These are phyloP conservation scores for Actenoides lindsayi DNA, from an alignment of 2,113 vertebrate genomes.

Conservation along the genomic window DNA sequence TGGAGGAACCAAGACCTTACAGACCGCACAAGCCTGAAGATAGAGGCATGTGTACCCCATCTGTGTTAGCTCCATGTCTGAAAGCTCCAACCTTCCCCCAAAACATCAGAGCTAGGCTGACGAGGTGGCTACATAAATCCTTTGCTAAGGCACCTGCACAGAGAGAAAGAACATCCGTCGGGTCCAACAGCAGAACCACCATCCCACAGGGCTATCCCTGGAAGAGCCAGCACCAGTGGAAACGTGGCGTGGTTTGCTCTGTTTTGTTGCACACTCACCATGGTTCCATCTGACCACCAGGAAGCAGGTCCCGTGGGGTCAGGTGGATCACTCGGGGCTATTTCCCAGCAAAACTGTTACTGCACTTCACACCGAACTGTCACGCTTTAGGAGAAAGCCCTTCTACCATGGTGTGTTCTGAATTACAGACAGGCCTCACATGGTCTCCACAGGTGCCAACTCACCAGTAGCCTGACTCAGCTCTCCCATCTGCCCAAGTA, in stretches of 20 bases:
- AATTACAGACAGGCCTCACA: background rate
- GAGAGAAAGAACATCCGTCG: background rate
- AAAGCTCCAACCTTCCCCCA: background rate
- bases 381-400: background rate
- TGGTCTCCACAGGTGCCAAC: background rate
- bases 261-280: background rate
- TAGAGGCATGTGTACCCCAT: background rate
- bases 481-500: background rate
- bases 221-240: background rate
- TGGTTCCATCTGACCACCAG: background rate
- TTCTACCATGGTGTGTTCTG: background rate
- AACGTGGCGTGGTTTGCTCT: background rate
- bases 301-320: background rate
- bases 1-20: background rate
- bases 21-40: background rate
- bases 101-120: background rate
- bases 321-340: background rate
- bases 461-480: background rate
- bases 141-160: background rate
- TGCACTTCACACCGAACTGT: background rate
- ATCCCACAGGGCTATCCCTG: background rate
- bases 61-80: background rate
- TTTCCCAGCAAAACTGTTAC: background rate
- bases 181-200: rapidly evolving
- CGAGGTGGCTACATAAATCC: background rate